Conservation (phyloP, 1,140 invertebrate species). For the Aricia agestis region DNA sequence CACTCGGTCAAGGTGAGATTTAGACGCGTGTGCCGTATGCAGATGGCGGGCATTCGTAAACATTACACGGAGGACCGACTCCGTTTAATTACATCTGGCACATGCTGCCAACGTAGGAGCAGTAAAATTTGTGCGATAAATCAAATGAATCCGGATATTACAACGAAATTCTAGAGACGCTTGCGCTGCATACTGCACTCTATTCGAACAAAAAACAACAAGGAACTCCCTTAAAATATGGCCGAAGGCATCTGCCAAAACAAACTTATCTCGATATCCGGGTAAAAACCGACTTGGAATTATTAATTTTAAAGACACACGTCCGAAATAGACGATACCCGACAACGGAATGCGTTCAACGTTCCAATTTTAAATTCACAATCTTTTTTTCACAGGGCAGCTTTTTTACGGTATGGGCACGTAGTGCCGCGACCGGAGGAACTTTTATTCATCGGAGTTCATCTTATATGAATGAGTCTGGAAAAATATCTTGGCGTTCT, state of each 20-base stretch:
- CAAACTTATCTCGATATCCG: constrained; percentile 4
- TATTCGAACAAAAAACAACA: neutral
- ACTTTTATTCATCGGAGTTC: constrained; percentile 6
- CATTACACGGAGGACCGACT: neutral
- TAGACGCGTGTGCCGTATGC: neutral
- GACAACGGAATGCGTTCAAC: constrained; percentile 50
- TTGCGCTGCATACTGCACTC: neutral
- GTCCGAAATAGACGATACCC: constrained; percentile 45
- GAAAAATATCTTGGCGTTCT: neutral
- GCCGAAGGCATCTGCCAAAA: constrained; percentile 8
- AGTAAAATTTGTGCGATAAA: neutral
- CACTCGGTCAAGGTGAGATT: neutral
- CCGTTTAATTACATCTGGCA: neutral
- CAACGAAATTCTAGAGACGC: neutral
- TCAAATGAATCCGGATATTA: neutral
- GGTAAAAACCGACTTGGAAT: constrained; percentile 2
- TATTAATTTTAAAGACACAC: constrained; percentile 20
- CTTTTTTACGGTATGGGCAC: constrained; percentile 16
- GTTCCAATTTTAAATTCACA: constrained; percentile 54
- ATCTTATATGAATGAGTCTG: constrained; percentile 15
- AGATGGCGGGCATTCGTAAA: neutral
- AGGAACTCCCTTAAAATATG: constrained; percentile 4
- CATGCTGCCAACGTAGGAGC: neutral
- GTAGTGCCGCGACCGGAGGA: neutral
- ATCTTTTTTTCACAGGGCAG: constrained; percentile 30